Conservation (phyloP, 30 jellyfish, hydroid and myxozoan genomes). For the Cassiopea xamachana region DNA sequence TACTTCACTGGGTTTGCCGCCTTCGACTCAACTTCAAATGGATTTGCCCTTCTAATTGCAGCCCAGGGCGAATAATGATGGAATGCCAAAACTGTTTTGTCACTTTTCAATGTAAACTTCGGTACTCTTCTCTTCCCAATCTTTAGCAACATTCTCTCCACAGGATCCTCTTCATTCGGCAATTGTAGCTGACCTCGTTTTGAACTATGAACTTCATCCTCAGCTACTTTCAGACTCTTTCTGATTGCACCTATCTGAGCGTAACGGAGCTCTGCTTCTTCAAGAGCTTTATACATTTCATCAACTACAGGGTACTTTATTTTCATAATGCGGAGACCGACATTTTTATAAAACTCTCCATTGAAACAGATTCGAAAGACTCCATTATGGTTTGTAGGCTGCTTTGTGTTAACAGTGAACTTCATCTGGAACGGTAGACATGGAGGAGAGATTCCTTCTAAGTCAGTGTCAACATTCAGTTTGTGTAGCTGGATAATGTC, state of each 20-base stretch:
- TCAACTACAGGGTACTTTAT: slow-evolving; percentile 1
- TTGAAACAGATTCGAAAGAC: slow-evolving; percentile 32
- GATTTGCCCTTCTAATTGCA: slow-evolving; percentile 20
- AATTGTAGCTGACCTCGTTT: not conserved
- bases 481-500: not conserved
- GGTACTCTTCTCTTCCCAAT: slow-evolving; percentile 23
- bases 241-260: not conserved
- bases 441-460: slow-evolving; percentile 17
- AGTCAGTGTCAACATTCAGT: not conserved
- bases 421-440: slow-evolving; percentile 30
- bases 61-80: slow-evolving; percentile 66
- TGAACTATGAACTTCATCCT: not conserved
- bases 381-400: not conserved
- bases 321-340: slow-evolving; percentile 18
- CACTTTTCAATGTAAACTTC: slow-evolving; percentile 13
- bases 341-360: slow-evolving; percentile 49
- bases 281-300: slow-evolving; percentile 41
- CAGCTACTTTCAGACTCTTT: slow-evolving; percentile 7
- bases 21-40: not conserved
- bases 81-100: slow-evolving; percentile 29
- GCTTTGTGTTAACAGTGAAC: slow-evolving; percentile 11
- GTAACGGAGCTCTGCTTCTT: slow-evolving; percentile 51
- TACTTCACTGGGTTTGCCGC: not conserved
- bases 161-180: not conserved
- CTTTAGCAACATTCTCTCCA: slow-evolving; percentile 5